Conservation (phyloP, 2,113 vertebrate species). For the Malurus alboscapulatus region DNA sequence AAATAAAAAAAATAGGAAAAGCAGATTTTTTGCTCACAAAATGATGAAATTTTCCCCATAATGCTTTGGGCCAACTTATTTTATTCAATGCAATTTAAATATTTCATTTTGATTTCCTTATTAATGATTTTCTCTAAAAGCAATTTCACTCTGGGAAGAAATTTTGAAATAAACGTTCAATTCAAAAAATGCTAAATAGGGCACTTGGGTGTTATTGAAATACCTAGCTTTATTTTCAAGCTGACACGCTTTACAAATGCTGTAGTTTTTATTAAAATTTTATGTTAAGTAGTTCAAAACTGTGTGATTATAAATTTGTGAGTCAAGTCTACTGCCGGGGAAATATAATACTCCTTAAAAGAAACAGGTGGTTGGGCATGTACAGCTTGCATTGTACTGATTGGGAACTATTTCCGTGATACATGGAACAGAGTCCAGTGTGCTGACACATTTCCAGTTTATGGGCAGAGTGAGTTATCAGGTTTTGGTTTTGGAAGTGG, state of each 20-base stretch:
- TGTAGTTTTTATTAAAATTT: slow-evolving; percentile 46
- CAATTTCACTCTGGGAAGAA: slow-evolving; percentile 42
- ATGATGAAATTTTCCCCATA: not conserved
- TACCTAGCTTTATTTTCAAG: slow-evolving; percentile 52
- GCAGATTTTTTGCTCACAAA: not conserved
- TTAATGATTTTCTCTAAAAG: slow-evolving; percentile 40
- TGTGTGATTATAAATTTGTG: slow-evolving; percentile 54
- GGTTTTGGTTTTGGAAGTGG: not conserved
- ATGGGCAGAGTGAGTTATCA: not conserved
- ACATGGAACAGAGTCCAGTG: not conserved
- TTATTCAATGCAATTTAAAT: slow-evolving; percentile 40
- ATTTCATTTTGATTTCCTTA: slow-evolving; percentile 59
- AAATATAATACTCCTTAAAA: slow-evolving; percentile 30
- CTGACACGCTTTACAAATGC: slow-evolving; percentile 35
- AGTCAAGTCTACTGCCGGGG: not conserved
- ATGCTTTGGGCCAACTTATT: slow-evolving; percentile 14
- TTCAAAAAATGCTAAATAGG: slow-evolving; percentile 39
- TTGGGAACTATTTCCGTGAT: not conserved
- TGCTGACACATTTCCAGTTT: not conserved
- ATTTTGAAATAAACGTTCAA: slow-evolving; percentile 41
- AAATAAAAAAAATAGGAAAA: not conserved
- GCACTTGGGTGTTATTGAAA: slow-evolving; percentile 52
- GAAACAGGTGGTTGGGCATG: not conserved
- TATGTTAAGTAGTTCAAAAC: slow-evolving; percentile 59
- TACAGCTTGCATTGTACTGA: not conserved